Percentiles rank a stretch among this genome's conserved stretches.
Evolutionary conservation across 2,113 vertebrate genomes (phyloP).

Genomic region (Gymnorhina tibicen): DNA sequence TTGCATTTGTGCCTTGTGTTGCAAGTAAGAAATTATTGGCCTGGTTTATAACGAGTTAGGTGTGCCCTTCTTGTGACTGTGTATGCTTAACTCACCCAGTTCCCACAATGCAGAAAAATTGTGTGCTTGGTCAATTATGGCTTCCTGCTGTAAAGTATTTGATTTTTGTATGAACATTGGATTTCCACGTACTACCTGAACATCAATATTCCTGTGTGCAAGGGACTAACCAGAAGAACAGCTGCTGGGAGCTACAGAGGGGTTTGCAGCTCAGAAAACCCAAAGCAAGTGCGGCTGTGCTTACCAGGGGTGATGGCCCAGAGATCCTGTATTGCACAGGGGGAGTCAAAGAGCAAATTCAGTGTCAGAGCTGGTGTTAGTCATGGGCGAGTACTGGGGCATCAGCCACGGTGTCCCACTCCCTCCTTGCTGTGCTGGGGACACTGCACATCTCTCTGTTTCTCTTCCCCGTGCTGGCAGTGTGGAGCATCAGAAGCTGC

Average conservation of each 20-base stretch:
- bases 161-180: not conserved
- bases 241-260: not conserved
- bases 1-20: not conserved
- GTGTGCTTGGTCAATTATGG: rapidly evolving
- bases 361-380: not conserved
- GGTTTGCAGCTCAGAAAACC: not conserved
- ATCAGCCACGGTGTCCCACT: rapidly evolving
- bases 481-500: not conserved
- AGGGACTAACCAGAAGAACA: not conserved
- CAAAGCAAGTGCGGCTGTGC: not conserved
- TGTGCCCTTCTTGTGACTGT: not conserved
- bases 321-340: not conserved
- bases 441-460: not conserved
- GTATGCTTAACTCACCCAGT: not conserved
- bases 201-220: not conserved
- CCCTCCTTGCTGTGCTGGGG: not conserved
- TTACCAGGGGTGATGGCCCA: not conserved
- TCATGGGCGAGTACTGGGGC: not conserved
- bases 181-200: not conserved
- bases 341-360: not conserved
- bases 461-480: not conserved
- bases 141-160: not conserved
- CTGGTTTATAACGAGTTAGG: not conserved
- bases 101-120: not conserved
- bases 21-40: not conserved